Conservation (phyloP, 1,140 invertebrate genomes). For the Diorhabda sublineata region DNA sequence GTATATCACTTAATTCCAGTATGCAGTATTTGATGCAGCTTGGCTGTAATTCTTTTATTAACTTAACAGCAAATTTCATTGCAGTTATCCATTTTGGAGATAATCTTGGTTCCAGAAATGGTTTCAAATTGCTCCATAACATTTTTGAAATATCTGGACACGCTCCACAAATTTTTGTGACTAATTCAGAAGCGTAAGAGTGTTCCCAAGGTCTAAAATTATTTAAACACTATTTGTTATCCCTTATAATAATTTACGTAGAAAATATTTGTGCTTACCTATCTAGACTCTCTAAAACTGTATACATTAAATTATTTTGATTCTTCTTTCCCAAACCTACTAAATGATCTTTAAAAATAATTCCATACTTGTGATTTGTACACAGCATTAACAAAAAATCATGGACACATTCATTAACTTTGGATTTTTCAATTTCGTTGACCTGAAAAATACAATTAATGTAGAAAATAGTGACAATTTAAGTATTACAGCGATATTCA, state of each 20-base stretch:
- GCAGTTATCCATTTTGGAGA: constrained; percentile 57
- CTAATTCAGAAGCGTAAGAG: constrained; percentile 58
- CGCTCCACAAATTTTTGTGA: constrained; percentile 60
- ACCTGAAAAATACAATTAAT: constrained; percentile 31
- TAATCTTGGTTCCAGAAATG: constrained; percentile 56
- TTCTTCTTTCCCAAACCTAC: constrained; percentile 55
- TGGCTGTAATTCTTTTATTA: constrained; percentile 50
- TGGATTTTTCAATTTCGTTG: constrained; percentile 52
- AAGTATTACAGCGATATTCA: no score
- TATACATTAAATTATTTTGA: constrained; percentile 61
- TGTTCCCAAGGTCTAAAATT: constrained; percentile 57
- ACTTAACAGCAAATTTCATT: constrained; percentile 52
- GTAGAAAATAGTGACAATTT: no score
- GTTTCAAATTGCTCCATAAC: constrained; percentile 56
- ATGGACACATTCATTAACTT: constrained; percentile 56
- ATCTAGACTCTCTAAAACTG: constrained; percentile 59
- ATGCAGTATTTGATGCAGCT: constrained; percentile 42
- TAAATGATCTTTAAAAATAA: constrained; percentile 62
- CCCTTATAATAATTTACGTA: background rate
- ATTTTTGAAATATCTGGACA: constrained; percentile 70
- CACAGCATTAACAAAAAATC: constrained; percentile 63
- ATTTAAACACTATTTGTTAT: background rate
- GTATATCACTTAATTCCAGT: constrained; percentile 38
- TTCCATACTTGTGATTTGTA: constrained; percentile 65
- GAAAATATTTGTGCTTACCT: constrained; percentile 22